Percentiles rank a stretch among this genome's conserved stretches.
These are phyloP conservation scores for Lepidostoma basale DNA, from an alignment of 1,140 invertebrate genomes.

Conservation along the genomic window DNA sequence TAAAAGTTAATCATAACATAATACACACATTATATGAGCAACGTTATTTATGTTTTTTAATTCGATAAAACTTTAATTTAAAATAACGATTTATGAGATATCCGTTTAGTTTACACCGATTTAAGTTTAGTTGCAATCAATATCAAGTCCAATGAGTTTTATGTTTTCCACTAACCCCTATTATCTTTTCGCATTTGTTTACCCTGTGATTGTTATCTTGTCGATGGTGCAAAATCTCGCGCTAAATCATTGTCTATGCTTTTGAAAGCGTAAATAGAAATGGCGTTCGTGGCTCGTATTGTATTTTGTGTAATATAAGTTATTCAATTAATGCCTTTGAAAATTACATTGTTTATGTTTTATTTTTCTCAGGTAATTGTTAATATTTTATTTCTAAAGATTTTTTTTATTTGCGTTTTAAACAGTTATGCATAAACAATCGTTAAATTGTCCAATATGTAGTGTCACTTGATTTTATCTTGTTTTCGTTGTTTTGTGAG, in stretches of 20 bases:
- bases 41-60: too few relatives aligned
- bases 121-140: too few relatives aligned
- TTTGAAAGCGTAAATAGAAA: conserved; percentile 21
- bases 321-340: conserved; percentile 1
- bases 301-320: background rate
- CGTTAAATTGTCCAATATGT: background rate
- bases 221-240: conserved; percentile 1
- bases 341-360: background rate
- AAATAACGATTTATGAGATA: too few relatives aligned
- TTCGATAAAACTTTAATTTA: too few relatives aligned
- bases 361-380: conserved; percentile 1
- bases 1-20: too few relatives aligned
- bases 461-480: conserved; percentile 1
- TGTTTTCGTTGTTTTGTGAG: background rate
- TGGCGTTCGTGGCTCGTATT: conserved; percentile 14
- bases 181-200: too few relatives aligned
- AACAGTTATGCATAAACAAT: background rate
- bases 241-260: conserved; percentile 8
- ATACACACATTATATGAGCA: too few relatives aligned
- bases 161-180: too few relatives aligned
- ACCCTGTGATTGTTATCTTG: too few relatives aligned
- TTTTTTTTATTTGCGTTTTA: too few relatives aligned
- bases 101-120: too few relatives aligned
- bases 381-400: background rate
- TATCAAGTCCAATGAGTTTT: too few relatives aligned